phyloP scores from a whole-genome alignment of 2,888 invertebrate genomes.

The Agonopterix heracliana region DNA sequence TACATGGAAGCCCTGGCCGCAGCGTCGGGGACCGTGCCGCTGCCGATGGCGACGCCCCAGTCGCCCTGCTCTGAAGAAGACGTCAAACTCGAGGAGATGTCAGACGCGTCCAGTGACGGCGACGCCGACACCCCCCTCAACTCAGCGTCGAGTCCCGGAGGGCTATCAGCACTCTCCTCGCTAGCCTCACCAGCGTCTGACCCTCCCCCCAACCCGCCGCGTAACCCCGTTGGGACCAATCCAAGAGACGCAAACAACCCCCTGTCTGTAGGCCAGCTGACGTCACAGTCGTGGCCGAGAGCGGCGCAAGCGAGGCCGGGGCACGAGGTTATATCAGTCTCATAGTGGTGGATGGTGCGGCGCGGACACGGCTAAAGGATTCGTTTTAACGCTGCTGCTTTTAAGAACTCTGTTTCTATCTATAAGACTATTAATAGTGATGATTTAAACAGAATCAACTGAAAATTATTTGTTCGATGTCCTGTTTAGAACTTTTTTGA shows the following conservation, averaged over 20 bases:
- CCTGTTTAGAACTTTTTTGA: constrained; percentile 19
- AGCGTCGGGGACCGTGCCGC: constrained; percentile 81
- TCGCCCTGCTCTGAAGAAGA: constrained; percentile 88
- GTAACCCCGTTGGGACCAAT: constrained; percentile 93
- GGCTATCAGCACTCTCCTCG: constrained; percentile 65
- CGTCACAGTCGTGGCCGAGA: constrained; percentile 79
- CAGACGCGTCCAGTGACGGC: constrained; percentile 78
- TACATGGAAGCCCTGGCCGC: constrained; percentile 91
- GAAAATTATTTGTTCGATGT: constrained; percentile 20
- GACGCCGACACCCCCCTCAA: constrained; percentile 71
- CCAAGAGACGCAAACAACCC: constrained; percentile 95
- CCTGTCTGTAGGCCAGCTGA: constrained; percentile 91
- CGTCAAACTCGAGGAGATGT: constrained; percentile 80
- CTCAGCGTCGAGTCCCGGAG: constrained; percentile 69
- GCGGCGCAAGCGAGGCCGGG: constrained; percentile 50
- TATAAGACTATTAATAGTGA: constrained; percentile 20
- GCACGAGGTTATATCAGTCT: constrained; percentile 71
- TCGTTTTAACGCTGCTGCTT: background rate
- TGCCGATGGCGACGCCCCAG: constrained; percentile 85
- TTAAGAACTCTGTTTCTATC: constrained; percentile 1
- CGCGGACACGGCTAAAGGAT: constrained; percentile 6
- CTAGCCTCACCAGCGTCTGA: constrained; percentile 88
- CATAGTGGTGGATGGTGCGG: constrained; percentile 43
- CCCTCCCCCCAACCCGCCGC: constrained; percentile 69
- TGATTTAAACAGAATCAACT: constrained; percentile 25